Evolutionary conservation across 2,888 invertebrate genomes (phyloP).

Genomic region (Tiliacea aurago): DNA sequence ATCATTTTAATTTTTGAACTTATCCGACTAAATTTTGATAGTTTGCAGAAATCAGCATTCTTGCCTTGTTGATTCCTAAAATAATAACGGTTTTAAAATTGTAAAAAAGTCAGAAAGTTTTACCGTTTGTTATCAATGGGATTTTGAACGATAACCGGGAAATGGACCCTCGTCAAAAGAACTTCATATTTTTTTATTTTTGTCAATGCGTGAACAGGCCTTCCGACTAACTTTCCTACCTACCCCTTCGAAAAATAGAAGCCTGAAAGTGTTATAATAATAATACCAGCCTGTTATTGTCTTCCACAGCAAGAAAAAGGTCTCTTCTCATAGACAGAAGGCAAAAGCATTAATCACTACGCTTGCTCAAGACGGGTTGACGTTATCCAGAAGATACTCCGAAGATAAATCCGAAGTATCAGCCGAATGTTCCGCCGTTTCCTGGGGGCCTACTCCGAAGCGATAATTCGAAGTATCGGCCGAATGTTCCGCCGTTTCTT

Average conservation of each 20-base stretch:
- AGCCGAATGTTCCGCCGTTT: too few species aligned
- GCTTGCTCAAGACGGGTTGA: not conserved
- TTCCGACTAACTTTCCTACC: too few species aligned
- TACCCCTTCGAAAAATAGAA: not conserved
- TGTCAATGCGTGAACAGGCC: not conserved
- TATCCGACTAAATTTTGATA: constrained; percentile 10
- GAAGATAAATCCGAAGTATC: too few species aligned
- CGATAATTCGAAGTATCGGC: too few species aligned
- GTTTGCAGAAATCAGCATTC: not conserved
- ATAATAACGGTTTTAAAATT: not conserved
- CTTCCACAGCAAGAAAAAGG: not conserved
- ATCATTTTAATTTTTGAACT: constrained; percentile 26
- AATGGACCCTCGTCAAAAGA: not conserved
- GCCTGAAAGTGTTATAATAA: not conserved
- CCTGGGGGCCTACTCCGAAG: too few species aligned
- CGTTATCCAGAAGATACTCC: too few species aligned
- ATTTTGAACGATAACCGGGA: not conserved
- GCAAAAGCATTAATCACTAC: not conserved
- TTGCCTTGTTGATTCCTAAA: not conserved
- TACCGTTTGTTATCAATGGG: not conserved
- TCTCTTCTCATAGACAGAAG: not conserved
- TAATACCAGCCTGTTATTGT: not conserved
- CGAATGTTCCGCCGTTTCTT: too few species aligned
- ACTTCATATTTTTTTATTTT: not conserved
- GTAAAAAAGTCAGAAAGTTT: not conserved